phyloP scores from a whole-genome alignment of 2,113 vertebrate genomes.

The Campylomormyrus tamandua region DNA sequence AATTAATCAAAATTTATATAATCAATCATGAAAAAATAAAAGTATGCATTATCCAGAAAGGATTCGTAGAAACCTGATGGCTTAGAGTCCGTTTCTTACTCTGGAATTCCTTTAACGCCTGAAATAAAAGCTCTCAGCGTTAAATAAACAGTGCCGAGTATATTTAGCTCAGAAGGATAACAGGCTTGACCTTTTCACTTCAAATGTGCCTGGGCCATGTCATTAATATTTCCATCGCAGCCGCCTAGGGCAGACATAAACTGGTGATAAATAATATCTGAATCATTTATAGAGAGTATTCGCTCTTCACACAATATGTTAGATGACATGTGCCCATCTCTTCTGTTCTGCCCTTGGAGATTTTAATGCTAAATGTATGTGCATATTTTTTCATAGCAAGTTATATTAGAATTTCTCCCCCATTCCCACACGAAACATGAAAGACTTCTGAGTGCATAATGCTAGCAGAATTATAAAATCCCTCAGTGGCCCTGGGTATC shows the following conservation, averaged over 20 bases:
- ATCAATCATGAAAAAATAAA: not conserved
- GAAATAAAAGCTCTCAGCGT: slow-evolving; percentile 21
- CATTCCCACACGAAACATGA: slow-evolving; percentile 82
- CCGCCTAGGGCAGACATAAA: slow-evolving; percentile 71
- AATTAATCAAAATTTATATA: not conserved
- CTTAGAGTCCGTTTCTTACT: not conserved
- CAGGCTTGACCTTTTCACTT: slow-evolving; percentile 57
- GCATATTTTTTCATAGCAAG: slow-evolving; percentile 97
- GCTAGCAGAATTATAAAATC: slow-evolving; percentile 88
- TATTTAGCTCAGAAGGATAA: slow-evolving; percentile 46
- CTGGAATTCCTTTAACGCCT: slow-evolving; percentile 4
- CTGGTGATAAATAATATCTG: slow-evolving; percentile 75
- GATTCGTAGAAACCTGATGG: not conserved
- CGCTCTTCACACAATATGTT: slow-evolving; percentile 63
- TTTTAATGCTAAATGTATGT: slow-evolving; percentile 95
- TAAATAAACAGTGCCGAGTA: slow-evolving; percentile 38
- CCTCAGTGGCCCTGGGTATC: slow-evolving; percentile 78
- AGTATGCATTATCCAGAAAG: not conserved
- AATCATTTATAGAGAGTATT: slow-evolving; percentile 76
- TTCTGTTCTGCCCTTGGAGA: slow-evolving; percentile 85
- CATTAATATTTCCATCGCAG: slow-evolving; percentile 58
- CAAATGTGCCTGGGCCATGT: slow-evolving; percentile 40
- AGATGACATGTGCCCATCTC: slow-evolving; percentile 80
- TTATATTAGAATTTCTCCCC: slow-evolving; percentile 87
- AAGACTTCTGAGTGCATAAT: slow-evolving; percentile 96